Evolutionary conservation across 2,888 invertebrate species (phyloP), one percentile per base, ranked within the genome.

Genomic region (Leptopilina myrica): DNA sequence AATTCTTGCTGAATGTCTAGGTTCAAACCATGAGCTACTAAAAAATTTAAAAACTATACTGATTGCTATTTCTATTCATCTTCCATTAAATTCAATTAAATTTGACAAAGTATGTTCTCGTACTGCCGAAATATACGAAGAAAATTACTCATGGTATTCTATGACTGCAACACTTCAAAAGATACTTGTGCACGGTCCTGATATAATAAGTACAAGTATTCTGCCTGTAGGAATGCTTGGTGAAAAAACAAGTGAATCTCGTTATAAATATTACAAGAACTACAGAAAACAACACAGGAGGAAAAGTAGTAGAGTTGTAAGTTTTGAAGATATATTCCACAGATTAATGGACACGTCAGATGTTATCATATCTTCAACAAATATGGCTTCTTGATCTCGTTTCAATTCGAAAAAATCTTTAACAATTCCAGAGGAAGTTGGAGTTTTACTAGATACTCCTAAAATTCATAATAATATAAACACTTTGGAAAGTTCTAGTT

Each of bases 281-380:
- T 56, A 56, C 12, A 56, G 56, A 14, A 56, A 14, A 14, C 56
- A 12, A 56, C 56, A 56, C n/a, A 56, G 11, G 14, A 14, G 56
- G 14, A 56, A 56, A 56, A 14, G 5, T 56, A 56, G 11, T 56
- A 56, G 56, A 56, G 56, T 5, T 5, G 56, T 5, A 56, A 14
- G 14, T 56, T 14, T 56, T 14, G n/a, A 56, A 56, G 56, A 56
- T 56, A n/a, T 56, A 56, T 56, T 56, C 2, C 14, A 56, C 12
- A 56, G 56, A 56, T 56, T 56, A 56, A 56, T 56, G 56, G 56
- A 56, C 12, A 56, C 56, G 56, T 56, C 56, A 56, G 56, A 56
- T 56, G 56, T 56, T 56, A 56, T 56, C 5, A 56, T 56, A 56
- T 56, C 56, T 11, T 56, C 11, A 0, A 56, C n/a, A 14, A 56